These are phyloP conservation scores for Felis chaus DNA, from an alignment of 2,113 vertebrate genomes.

Conservation along the genomic window DNA sequence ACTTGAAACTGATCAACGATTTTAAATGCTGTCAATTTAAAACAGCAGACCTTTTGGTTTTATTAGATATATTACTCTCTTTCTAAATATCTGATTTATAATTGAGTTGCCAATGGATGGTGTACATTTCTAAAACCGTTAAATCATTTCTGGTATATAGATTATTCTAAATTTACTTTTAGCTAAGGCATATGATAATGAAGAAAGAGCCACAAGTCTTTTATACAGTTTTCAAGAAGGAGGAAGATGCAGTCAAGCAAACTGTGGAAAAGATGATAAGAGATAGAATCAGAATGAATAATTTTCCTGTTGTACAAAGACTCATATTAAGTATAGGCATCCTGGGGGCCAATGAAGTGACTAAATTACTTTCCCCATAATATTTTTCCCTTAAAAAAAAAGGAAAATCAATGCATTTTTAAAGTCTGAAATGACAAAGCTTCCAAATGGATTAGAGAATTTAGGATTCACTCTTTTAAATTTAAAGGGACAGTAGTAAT, in stretches of 20 bases:
- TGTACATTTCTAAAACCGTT: conserved; percentile 12
- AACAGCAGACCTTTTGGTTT: background rate
- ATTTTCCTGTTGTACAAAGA: background rate
- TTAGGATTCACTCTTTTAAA: background rate
- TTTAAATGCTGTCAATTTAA: background rate
- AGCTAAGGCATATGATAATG: background rate
- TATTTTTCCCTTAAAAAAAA: background rate
- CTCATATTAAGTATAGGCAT: background rate
- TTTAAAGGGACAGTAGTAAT: background rate
- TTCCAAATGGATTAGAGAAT: background rate
- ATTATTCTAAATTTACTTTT: background rate
- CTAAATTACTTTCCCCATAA: conserved; percentile 26
- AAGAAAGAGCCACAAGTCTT: background rate
- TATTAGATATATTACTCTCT: background rate
- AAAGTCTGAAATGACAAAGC: background rate
- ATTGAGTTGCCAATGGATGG: background rate
- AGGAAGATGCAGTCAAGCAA: background rate
- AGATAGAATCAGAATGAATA: background rate
- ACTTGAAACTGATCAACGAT: background rate
- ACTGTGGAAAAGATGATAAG: background rate
- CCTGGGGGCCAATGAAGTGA: background rate
- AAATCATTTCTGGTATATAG: background rate
- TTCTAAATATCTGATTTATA: background rate
- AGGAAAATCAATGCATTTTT: background rate
- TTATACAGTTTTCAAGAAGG: background rate